phyloP scores from a whole-genome alignment of 2,888 invertebrate species.

The Caenorhabditis sulstoni region DNA sequence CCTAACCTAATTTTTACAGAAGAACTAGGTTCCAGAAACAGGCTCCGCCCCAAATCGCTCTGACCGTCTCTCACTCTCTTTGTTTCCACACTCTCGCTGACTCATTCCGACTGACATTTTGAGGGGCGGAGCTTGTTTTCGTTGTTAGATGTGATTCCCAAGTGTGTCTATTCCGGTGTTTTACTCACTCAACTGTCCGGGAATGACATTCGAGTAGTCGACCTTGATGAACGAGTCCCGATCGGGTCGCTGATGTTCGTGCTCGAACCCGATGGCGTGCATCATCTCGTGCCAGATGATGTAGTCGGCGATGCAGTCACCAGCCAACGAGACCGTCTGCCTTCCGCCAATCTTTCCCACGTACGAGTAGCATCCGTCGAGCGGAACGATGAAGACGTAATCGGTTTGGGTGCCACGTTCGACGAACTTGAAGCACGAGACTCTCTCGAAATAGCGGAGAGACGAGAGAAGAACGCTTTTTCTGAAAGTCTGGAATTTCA shows the following conservation, averaged over 20 bases:
- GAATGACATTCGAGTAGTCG: conserved; percentile 68
- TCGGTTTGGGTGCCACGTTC: conserved; percentile 68
- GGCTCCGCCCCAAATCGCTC: too few species aligned
- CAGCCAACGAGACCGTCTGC: conserved; percentile 67
- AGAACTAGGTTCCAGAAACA: too few species aligned
- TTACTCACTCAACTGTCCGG: conserved; percentile 69
- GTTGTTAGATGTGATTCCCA: too few species aligned
- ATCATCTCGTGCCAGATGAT: conserved; percentile 75
- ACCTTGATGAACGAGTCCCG: conserved; percentile 68
- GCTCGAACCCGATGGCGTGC: conserved; percentile 73
- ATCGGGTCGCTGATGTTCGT: conserved; percentile 76
- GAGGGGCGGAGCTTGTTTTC: too few species aligned
- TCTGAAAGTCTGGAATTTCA: too few species aligned
- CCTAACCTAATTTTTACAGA: too few species aligned
- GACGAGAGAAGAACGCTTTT: conserved; percentile 60
- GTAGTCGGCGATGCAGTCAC: conserved; percentile 73
- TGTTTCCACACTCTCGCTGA: too few species aligned
- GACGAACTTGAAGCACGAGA: conserved; percentile 74
- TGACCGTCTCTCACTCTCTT: too few species aligned
- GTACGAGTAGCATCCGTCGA: conserved; percentile 76
- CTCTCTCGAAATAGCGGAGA: conserved; percentile 65
- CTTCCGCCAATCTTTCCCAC: conserved; percentile 74
- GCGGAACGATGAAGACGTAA: conserved; percentile 70
- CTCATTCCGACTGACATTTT: too few species aligned
- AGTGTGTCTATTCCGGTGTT: too few species aligned